Percentiles rank a stretch among this genome's conserved stretches.
These are phyloP conservation scores for Heterodera filipjevi DNA, from an alignment of 2,888 invertebrate species.

Conservation along the genomic window DNA sequence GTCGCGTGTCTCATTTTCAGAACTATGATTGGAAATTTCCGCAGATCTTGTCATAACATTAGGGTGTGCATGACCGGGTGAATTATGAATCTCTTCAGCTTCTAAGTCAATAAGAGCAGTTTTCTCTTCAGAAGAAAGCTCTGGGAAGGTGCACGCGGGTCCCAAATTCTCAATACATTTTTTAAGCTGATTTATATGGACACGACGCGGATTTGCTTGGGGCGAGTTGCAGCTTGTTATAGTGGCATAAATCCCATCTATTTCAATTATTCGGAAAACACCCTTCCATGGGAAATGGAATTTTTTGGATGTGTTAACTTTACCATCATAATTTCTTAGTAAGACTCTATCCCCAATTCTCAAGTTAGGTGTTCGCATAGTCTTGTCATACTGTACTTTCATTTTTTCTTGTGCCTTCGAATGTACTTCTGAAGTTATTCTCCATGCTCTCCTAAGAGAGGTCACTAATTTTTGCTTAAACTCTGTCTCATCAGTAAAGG, in stretches of 20 bases:
- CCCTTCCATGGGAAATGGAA: conserved; percentile 15
- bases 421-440: neutral
- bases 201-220: conserved; percentile 4
- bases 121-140: neutral
- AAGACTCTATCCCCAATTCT: neutral
- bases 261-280: neutral
- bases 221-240: conserved; percentile 12
- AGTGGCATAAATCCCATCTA: neutral
- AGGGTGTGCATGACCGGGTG: neutral
- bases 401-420: neutral
- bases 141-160: neutral
- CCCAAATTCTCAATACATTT: neutral
- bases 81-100: neutral
- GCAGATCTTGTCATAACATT: neutral
- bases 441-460: conserved; percentile 7
- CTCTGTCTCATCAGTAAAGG: neutral
- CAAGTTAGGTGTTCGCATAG: neutral
- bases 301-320: conserved; percentile 1
- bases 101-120: neutral
- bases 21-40: neutral
- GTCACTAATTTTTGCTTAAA: conserved; percentile 18
- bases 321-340: neutral
- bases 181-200: conserved; percentile 8
- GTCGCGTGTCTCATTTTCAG: neutral
- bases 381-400: neutral